Base-by-base conservation (phyloP, 2,797 vertebrate species). In the Ataeniobius toweri region DNA sequence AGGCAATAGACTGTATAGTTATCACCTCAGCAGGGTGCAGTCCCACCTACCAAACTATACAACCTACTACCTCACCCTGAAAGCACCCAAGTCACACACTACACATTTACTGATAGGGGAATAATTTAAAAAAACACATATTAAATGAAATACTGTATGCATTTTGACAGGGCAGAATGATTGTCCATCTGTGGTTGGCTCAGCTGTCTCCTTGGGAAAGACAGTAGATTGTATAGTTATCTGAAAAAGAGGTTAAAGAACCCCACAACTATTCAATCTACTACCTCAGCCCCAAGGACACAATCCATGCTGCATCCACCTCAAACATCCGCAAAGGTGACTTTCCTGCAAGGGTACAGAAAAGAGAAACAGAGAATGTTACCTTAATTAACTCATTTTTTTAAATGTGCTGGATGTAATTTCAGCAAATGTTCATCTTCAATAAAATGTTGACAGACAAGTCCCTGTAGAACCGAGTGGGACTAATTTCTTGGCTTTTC, bases 1-100 rank as follows among this genome's bases (percentile, higher is more conserved):
- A 97, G 96, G 97, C 97, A 97, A 97, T 97, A 97, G 96, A 97
- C 96, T 97, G 97, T 97, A 97, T 97, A 97, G 97, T 97, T 97
- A 97, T 97, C 96, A 96, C 96, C 96, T 95, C 95, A 96, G 95
- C 94, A 95, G 97, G 96, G 95, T 94, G 79, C 91, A 92, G 91
- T 96, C 96, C 96, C 96, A 96, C 95, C 95, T 96, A 97, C 95
- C 95, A 97, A 97, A 97, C 97, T 97, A 97, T 97, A 97, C 97
- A 97, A 97, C 97, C 97, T 97, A 97, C 97, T 97, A 97, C 97
- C 97, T 97, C 97, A 97, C 94, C 96, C 94, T 92, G 95, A 89
- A 80, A 92, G 87, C 92, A 87, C 90, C 92, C 90, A 80, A 80
- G 81, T 81, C 86, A 74, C 56, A 76, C 77, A 73, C 67, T 74